Percentiles rank a stretch among this genome's conserved stretches.
Evolutionary conservation across 2,797 vertebrate species (phyloP).

Genomic region (Mormyrops attenuatus): DNA sequence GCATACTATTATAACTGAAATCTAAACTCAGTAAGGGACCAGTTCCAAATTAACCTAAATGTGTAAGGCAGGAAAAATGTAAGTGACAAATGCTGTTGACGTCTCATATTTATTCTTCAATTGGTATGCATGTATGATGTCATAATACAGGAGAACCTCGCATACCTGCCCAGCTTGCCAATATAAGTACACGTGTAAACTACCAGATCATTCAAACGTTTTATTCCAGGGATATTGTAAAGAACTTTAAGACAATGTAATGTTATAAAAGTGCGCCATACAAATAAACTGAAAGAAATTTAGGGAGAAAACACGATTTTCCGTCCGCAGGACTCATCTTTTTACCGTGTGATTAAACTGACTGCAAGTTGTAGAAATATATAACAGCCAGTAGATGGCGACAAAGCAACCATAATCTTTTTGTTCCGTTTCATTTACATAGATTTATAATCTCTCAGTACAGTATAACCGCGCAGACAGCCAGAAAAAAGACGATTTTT

Average conservation of each 20-base stretch:
- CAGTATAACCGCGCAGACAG: not conserved
- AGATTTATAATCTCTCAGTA: not conserved
- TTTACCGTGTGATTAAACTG: not conserved
- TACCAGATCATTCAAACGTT: not conserved
- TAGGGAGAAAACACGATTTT: not conserved
- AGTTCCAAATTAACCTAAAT: not conserved
- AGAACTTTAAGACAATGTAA: not conserved
- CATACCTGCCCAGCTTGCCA: not conserved
- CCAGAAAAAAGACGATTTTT: not conserved
- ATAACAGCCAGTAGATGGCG: not conserved
- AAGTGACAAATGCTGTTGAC: not conserved
- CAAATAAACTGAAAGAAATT: not conserved
- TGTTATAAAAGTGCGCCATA: not conserved
- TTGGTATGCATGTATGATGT: not conserved
- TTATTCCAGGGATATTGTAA: not conserved
- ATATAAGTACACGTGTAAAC: not conserved
- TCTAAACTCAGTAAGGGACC: not conserved
- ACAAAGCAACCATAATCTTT: not conserved
- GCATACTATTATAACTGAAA: not conserved
- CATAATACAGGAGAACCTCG: not conserved
- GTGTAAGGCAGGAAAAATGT: not conserved
- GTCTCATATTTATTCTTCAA: not conserved
- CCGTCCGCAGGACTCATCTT: not conserved
- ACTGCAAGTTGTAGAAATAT: not conserved
- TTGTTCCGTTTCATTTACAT: not conserved